Base-by-base conservation (phyloP, 2,113 vertebrate genomes). In the Enhydra lutris region DNA sequence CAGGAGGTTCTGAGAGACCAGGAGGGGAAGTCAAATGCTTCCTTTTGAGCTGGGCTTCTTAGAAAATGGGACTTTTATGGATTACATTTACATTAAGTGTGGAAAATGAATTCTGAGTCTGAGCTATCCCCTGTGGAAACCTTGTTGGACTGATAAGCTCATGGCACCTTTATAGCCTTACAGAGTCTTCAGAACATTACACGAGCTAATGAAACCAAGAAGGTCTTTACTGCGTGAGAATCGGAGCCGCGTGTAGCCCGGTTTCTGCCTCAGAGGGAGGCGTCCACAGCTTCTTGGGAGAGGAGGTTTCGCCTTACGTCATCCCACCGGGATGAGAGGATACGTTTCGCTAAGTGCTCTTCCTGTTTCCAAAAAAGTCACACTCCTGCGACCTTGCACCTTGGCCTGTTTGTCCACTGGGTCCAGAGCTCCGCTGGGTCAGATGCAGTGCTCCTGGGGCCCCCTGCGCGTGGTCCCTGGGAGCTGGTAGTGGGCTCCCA, bases 131-230 rank as follows among this genome's bases (percentile, higher is more conserved):
- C 98, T 10, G 45, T 97, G 97, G 96, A 97, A 98, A 97, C 97
- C 97, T 97, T 98, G 97, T 98, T 98, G 96, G 97, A 98, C 97
- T 95, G 98, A 98, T 95, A 98, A 97, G 97, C 97, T 98, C 97
- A 95, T 82, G 97, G 95, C 98, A 98, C 98, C 98, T 98, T 97
- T 71, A 98, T 98, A 98, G 98, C 99, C 98, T 99, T 99, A 99
- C 98, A 97, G 98, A 98, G 97, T 98, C 98, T 98, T 98, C 98
- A 99, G 98, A 98, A 98, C 98, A 98, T 97, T 98, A 98, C 98
- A 98, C 45, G 34, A 98, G 98, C 63, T 98, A 97, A 98, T 97
- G 97, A 96, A 97, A 98, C 98, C 12, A 86, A 97, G 98, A 95
- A 94, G 97, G 91, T 98, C 95, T 97, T 59, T 0, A 0, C 95